Evolutionary conservation across 2,888 invertebrate species (phyloP).

Genomic region (Heterodera filipjevi): DNA sequence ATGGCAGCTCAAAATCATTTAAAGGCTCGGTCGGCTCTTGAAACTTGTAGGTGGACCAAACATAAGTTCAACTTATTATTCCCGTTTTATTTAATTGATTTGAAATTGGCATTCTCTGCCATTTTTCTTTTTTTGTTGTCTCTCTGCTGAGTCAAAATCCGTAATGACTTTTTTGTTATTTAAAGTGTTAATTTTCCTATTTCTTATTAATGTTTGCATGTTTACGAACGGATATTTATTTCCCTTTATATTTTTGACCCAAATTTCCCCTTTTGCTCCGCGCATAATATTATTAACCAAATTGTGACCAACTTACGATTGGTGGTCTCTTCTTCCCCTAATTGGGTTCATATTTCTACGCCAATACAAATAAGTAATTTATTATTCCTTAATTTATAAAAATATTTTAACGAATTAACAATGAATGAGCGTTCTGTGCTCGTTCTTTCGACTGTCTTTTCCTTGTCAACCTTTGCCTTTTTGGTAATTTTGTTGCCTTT

Average conservation of each 20-base stretch:
- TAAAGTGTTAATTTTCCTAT: neutral
- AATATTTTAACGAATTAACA: neutral
- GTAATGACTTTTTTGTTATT: too few species aligned
- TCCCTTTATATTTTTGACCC: neutral
- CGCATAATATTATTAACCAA: slow-evolving; percentile 9
- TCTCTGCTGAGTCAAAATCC: too few species aligned
- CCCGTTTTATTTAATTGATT: too few species aligned
- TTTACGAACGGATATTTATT: neutral
- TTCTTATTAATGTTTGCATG: neutral
- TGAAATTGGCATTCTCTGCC: too few species aligned
- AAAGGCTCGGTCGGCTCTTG: too few species aligned
- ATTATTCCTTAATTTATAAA: neutral
- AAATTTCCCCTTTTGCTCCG: neutral
- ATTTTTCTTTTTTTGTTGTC: too few species aligned
- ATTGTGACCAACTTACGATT: neutral
- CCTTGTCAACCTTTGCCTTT: slow-evolving; percentile 28
- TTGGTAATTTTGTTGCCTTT: slow-evolving; percentile 30
- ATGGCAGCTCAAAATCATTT: too few species aligned
- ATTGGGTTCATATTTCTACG: slow-evolving; percentile 4
- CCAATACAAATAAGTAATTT: neutral
- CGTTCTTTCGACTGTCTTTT: slow-evolving; percentile 31
- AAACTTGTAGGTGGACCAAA: too few species aligned
- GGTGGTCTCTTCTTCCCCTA: too few species aligned
- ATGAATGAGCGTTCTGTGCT: slow-evolving; percentile 16
- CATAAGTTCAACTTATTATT: too few species aligned